phyloP scores from a whole-genome alignment of 2,113 vertebrate species.

The Myiozetetes cayanensis region DNA sequence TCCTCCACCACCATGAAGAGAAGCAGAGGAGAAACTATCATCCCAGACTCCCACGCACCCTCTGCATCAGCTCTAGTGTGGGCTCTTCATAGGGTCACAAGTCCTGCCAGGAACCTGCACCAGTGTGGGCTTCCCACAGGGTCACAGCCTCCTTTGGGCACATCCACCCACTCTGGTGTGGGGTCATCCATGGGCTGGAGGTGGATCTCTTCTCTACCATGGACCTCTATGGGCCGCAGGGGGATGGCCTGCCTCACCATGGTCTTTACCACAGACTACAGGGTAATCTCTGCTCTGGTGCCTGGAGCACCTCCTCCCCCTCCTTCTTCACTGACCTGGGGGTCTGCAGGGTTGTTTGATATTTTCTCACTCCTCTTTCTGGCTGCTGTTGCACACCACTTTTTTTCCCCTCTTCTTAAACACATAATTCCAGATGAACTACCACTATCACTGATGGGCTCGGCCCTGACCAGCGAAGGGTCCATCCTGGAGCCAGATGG shows the following conservation, averaged over 20 bases:
- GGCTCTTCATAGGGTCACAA: background rate
- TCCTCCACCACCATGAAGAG: background rate
- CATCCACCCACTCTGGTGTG: background rate
- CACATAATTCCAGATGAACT: background rate
- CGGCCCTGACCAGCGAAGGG: rapidly evolving
- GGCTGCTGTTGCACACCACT: background rate
- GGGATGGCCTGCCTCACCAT: background rate
- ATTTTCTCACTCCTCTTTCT: background rate
- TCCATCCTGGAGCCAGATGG: background rate
- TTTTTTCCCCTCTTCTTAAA: background rate
- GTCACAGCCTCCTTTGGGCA: background rate
- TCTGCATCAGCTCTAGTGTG: background rate
- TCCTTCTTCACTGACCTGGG: background rate
- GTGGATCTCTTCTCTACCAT: background rate
- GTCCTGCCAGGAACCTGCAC: background rate
- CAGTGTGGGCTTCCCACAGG: background rate
- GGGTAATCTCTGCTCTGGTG: background rate
- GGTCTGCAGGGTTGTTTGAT: background rate
- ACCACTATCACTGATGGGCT: background rate
- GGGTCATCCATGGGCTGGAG: background rate
- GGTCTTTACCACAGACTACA: background rate
- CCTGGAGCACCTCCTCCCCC: background rate
- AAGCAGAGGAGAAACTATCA: background rate
- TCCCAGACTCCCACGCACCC: rapidly evolving
- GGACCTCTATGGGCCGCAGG: background rate